A percentile compares a stretch with the other conserved stretches of the same genome.
Conservation (phyloP, 2,888 invertebrate genomes). For the Papilio demoleus region DNA sequence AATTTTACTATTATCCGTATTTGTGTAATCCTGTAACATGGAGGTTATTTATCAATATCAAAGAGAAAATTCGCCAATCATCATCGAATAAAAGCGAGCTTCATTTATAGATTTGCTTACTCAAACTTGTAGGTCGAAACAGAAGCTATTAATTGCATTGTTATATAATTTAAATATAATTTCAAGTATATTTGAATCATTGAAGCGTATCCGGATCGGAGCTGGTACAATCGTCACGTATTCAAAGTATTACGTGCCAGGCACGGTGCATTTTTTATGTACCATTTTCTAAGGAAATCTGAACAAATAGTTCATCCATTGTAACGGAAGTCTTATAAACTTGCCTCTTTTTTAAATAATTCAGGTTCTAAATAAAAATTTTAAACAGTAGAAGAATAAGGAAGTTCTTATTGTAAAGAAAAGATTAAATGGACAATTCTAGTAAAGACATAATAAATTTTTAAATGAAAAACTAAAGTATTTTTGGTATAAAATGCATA, state of each 20-base stretch:
- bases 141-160: neutral
- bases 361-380: neutral
- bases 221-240: slow-evolving; percentile 25
- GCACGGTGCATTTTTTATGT: slow-evolving; percentile 22
- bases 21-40: too few species aligned
- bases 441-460: neutral
- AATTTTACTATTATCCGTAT: too few species aligned
- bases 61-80: neutral
- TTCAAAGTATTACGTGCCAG: slow-evolving; percentile 20
- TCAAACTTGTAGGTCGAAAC: too few species aligned
- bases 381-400: slow-evolving; percentile 1
- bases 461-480: neutral
- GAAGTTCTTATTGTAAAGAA: neutral
- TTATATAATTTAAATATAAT: slow-evolving; percentile 34
- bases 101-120: neutral
- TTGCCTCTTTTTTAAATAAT: neutral
- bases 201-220: slow-evolving; percentile 20
- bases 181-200: slow-evolving; percentile 36
- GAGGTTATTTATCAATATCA: neutral
- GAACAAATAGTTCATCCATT: slow-evolving; percentile 20
- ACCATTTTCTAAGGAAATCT: slow-evolving; percentile 4
- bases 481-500: too few species aligned
- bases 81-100: neutral
- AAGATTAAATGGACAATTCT: slow-evolving; percentile 1
- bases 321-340: slow-evolving; percentile 17